Percentiles rank a stretch among this genome's conserved stretches.
Conservation (phyloP, 2,888 invertebrate species). For the Tetragonisca angustula region DNA sequence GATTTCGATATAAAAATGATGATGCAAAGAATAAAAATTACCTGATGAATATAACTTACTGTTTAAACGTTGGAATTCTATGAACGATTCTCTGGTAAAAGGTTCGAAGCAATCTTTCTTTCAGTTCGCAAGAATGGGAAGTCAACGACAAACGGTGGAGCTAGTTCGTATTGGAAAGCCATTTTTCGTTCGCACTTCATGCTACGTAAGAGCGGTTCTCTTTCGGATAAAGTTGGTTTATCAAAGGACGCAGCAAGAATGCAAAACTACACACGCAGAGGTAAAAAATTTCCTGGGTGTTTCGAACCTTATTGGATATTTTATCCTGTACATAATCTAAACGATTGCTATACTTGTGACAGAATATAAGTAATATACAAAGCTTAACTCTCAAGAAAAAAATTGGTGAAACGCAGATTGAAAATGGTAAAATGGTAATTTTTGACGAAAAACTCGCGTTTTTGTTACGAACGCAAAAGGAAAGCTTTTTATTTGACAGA, state of each 20-base stretch:
- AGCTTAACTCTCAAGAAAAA: no score
- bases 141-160: slow-evolving; percentile 41
- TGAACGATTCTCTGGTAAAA: slow-evolving; percentile 26
- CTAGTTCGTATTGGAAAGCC: slow-evolving; percentile 53
- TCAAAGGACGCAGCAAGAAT: slow-evolving; percentile 32
- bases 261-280: neutral
- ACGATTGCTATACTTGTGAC: no score
- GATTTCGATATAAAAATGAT: no score
- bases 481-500: no score
- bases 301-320: no score
- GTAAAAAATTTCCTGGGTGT: neutral
- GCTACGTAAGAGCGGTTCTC: slow-evolving; percentile 12
- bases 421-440: no score
- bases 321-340: no score
- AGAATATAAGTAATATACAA: no score
- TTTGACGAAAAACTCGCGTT: no score
- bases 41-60: neutral
- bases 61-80: slow-evolving; percentile 41
- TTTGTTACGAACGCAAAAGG: no score
- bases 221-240: slow-evolving; percentile 41
- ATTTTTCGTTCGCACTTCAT: slow-evolving; percentile 58
- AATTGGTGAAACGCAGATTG: no score
- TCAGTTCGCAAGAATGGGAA: slow-evolving; percentile 28
- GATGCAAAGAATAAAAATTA: no score
- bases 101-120: slow-evolving; percentile 23